Conservation (phyloP, 2,113 vertebrate genomes). For the Rhabdornis inornatus region DNA sequence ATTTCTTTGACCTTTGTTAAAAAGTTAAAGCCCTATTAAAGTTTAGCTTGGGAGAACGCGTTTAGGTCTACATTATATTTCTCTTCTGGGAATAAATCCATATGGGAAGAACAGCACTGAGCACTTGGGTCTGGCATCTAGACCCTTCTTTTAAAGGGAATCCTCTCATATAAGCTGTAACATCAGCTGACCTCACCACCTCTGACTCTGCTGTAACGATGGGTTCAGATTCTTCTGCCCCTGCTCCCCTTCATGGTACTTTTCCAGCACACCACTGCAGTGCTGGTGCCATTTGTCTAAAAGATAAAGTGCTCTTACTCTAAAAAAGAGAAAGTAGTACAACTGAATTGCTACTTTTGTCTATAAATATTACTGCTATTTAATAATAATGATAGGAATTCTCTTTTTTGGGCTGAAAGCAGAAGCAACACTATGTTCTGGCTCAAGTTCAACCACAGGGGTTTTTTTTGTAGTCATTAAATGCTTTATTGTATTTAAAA, state of each 20-base stretch:
- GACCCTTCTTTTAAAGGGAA: not conserved
- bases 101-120: not conserved
- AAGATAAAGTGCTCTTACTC: not conserved
- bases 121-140: not conserved
- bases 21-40: conserved; percentile 9
- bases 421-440: not conserved
- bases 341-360: not conserved
- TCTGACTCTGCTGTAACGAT: accelerated
- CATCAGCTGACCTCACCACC: not conserved
- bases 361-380: not conserved
- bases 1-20: conserved; percentile 5
- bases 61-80: not conserved
- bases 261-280: not conserved
- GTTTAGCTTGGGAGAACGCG: not conserved
- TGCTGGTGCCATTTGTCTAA: not conserved
- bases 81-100: not conserved
- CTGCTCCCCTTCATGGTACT: not conserved
- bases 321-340: not conserved
- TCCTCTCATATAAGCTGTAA: not conserved
- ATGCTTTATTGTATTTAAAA: not conserved
- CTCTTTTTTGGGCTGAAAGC: not conserved
- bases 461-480: not conserved
- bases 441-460: not conserved
- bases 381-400: not conserved
- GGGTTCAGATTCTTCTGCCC: not conserved